phyloP scores from a whole-genome alignment of 2,113 vertebrate species.

The Tursiops truncatus region DNA sequence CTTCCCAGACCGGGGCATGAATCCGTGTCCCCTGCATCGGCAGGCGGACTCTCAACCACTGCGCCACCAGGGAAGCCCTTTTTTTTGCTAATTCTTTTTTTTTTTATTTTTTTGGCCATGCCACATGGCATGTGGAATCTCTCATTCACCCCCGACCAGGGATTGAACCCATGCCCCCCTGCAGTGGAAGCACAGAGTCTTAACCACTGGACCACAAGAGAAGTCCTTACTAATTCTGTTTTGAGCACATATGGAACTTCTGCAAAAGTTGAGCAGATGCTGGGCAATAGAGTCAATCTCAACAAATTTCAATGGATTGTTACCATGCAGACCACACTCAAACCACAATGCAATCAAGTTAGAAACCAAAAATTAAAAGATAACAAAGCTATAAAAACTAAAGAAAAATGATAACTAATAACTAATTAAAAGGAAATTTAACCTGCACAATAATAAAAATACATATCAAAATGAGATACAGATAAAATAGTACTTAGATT shows the following conservation, averaged over 20 bases:
- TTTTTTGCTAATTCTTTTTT: background rate
- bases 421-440: background rate
- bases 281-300: background rate
- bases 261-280: background rate
- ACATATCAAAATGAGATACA: background rate
- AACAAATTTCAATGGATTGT: background rate
- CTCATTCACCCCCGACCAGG: too few species aligned
- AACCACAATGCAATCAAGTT: background rate
- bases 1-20: too few species aligned
- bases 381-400: background rate
- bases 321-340: background rate
- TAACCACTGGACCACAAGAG: too few species aligned
- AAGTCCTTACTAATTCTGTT: background rate
- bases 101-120: too few species aligned
- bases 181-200: too few species aligned
- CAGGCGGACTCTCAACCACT: too few species aligned
- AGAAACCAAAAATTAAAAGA: slow-evolving; percentile 41
- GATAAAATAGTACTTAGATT: background rate
- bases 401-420: too few species aligned
- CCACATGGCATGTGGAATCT: too few species aligned
- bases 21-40: too few species aligned
- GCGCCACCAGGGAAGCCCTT: too few species aligned
- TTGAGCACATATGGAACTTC: background rate
- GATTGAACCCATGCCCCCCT: too few species aligned
- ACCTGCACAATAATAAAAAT: background rate